phyloP scores from a whole-genome alignment of 2,113 vertebrate species.

The Gasterosteus nipponicus region DNA sequence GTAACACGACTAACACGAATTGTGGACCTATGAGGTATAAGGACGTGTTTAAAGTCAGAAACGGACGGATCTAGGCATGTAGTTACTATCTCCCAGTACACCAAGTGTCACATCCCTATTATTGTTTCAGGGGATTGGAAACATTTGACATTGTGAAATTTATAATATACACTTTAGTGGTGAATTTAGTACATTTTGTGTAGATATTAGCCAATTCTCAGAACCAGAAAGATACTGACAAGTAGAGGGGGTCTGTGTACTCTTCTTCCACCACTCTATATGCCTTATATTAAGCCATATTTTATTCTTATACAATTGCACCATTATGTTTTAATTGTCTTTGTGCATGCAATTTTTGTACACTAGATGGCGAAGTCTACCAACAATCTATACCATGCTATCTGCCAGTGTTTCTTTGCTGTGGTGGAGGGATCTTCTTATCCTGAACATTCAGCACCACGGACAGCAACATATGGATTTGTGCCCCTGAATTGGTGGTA shows the following conservation, averaged over 20 bases:
- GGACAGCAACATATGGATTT: conserved; percentile 47
- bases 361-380: conserved; percentile 68
- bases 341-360: conserved; percentile 30
- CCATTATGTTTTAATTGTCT: neutral
- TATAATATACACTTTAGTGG: neutral
- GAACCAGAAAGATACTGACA: neutral
- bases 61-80: neutral
- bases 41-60: neutral
- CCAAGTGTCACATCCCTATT: neutral
- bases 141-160: neutral
- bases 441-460: conserved; percentile 54
- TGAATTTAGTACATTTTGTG: neutral
- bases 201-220: neutral
- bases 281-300: neutral
- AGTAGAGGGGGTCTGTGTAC: neutral
- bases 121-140: neutral
- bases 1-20: neutral
- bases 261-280: neutral
- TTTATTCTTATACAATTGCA: neutral
- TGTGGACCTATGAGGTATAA: neutral
- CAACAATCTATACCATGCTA: neutral
- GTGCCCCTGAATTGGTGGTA: neutral
- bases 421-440: neutral
- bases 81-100: neutral
- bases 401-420: neutral